Conservation (phyloP, 2,113 vertebrate species). For the Sceloporus undulatus region DNA sequence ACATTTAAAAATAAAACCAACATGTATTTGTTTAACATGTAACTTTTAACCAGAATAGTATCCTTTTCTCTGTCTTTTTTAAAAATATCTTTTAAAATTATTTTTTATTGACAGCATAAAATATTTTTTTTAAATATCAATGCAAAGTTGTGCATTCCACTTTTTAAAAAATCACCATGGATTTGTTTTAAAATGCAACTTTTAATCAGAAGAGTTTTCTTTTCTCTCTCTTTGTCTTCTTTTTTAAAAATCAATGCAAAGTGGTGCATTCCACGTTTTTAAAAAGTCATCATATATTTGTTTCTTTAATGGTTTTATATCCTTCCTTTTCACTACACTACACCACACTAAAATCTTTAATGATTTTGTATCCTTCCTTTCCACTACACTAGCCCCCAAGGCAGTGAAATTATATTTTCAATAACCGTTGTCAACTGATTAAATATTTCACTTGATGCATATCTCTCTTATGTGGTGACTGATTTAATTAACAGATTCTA, state of each 20-base stretch:
- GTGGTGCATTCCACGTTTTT: no score
- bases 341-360: background rate
- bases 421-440: background rate
- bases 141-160: no score
- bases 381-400: background rate
- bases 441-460: background rate
- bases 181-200: no score
- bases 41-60: no score
- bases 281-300: background rate
- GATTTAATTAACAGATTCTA: constrained; percentile 6
- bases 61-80: no score
- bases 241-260: background rate
- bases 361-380: background rate
- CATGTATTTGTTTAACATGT: no score
- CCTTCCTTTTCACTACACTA: background rate
- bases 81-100: no score
- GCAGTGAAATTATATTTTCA: background rate
- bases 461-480: background rate
- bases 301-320: background rate
- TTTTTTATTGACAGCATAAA: no score
- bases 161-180: no score
- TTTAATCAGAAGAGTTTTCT: no score
- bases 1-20: no score
- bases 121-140: no score
- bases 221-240: background rate